Base-by-base conservation (phyloP, 1,140 invertebrate genomes). In the Vanessa atalanta region DNA sequence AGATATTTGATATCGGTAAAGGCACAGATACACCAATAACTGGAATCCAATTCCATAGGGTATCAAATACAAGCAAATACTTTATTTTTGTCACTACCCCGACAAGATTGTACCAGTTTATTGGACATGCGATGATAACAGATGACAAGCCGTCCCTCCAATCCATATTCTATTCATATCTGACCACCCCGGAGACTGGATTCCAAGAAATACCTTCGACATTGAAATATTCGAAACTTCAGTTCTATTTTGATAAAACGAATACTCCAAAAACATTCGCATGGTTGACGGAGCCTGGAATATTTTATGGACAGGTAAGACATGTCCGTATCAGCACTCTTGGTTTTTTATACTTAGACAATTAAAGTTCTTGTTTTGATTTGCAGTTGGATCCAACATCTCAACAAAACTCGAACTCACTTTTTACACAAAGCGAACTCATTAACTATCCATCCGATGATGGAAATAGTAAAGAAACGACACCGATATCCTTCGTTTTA, bases 1-100 rank as follows among this genome's bases (percentile, higher is more conserved):
- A 97, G 97, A 95, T 98, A 50, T 98, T 98, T 86, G 97, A 98
- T 87, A 95, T 98, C 73, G 97, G 97, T 12, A 95, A 96, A 93
- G 95, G 95, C 0, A 93, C 93, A 57, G 94, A 96, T 61, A 96
- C 95, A 64, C 95, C 97, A 1, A 97, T 99, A 48, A 98, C 96
- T 57, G 97, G 97, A 0, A 93, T 99, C 57, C 96, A 98, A 85
- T 97, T 98, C 87, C 95, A 97, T 82, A 95, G 95, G 84, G 90
- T 97, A 50, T 94, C 95, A 7, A 94, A 95, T 76, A 94, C 95
- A 1, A 95, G 95, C 67, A 96, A 94, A 81, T 97, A 96, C 83
- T 94, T 97, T 65, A 96, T 99, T 51, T 95, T 99, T 73, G 96
- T 96, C 0, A 96, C 97, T 0, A 98, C 98, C 23, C 94, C 96